Conservation (phyloP, 2,888 invertebrate species). For the Fragum fragum region DNA sequence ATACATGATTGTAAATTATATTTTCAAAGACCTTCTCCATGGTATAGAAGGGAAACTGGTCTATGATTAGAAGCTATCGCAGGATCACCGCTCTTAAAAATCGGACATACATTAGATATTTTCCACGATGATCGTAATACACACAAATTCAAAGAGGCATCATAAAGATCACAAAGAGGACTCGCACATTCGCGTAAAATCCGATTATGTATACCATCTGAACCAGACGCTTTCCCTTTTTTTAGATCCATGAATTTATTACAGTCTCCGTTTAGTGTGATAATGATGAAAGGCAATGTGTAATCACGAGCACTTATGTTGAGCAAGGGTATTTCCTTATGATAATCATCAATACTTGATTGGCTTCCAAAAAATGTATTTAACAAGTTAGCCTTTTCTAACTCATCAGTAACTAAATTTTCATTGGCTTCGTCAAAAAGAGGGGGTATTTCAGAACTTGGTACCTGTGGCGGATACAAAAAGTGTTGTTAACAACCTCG, state of each 20-base stretch:
- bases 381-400: not conserved
- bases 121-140: not conserved
- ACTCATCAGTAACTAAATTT: not conserved
- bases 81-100: not conserved
- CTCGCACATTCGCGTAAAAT: not conserved
- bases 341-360: not conserved
- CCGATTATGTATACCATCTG: constrained; percentile 8
- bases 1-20: not conserved
- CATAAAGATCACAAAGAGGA: not conserved
- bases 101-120: constrained; percentile 11
- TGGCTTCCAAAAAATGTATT: not conserved
- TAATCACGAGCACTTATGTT: not conserved
- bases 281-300: not conserved
- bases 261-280: not conserved
- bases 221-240: not conserved
- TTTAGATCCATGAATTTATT: not conserved
- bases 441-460: no score
- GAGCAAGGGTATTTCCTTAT: not conserved
- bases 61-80: not conserved
- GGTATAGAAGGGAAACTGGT: not conserved
- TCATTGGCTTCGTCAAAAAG: no score
- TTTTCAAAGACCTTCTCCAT: constrained; percentile 10
- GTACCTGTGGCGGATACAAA: no score
- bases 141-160: not conserved
- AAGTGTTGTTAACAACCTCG: no score